These are phyloP conservation scores for Brachynemurus nebulosus DNA, from an alignment of 2,888 invertebrate species.

Conservation along the genomic window DNA sequence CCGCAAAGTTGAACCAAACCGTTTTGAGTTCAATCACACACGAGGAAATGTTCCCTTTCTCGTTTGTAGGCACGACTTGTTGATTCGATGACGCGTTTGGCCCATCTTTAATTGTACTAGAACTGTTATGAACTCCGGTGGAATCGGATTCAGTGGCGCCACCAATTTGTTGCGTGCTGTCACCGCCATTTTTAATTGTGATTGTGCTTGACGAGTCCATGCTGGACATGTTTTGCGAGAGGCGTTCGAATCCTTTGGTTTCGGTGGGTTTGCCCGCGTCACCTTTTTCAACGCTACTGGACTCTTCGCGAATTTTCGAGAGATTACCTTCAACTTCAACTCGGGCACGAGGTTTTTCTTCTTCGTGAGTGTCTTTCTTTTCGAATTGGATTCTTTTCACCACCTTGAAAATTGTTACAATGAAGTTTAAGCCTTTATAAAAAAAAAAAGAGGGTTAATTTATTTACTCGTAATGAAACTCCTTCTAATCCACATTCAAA, in stretches of 20 bases:
- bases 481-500: conserved; percentile 93
- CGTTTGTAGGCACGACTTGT: conserved; percentile 33
- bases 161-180: conserved; percentile 6
- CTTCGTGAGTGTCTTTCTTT: conserved; percentile 47
- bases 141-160: conserved; percentile 8
- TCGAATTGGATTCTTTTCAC: conserved; percentile 65
- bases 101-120: conserved; percentile 12
- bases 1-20: conserved; percentile 96
- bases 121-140: conserved; percentile 16
- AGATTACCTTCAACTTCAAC: conserved; percentile 21
- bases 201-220: conserved; percentile 8
- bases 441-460: background rate
- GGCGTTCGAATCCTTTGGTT: background rate
- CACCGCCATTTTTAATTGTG: conserved; percentile 6
- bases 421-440: background rate
- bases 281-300: conserved; percentile 24
- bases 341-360: conserved; percentile 33
- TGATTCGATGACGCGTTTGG: conserved; percentile 17
- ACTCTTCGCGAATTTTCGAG: conserved; percentile 25
- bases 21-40: conserved; percentile 79
- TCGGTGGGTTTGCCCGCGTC: no score
- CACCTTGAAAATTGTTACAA: conserved; percentile 24
- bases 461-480: conserved; percentile 61
- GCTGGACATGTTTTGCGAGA: conserved; percentile 5
- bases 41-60: conserved; percentile 66